Evolutionary conservation across 1,140 invertebrate genomes (phyloP).

Genomic region (Drosophila nigromelanica): DNA sequence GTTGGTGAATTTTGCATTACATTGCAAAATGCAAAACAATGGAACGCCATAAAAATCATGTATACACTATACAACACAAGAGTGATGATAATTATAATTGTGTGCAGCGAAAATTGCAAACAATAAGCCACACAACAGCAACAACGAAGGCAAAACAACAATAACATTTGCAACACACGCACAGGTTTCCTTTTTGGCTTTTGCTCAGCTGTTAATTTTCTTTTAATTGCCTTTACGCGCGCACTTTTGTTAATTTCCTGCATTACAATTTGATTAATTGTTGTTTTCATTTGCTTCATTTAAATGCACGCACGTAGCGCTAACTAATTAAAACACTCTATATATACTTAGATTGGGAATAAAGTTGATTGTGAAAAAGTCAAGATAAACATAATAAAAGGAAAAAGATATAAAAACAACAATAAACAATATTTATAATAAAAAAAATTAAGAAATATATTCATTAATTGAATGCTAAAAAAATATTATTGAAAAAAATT

Average conservation of each 20-base stretch:
- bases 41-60: slow-evolving; percentile 39
- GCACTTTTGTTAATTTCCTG: slow-evolving; percentile 46
- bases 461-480: too few species aligned
- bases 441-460: background rate
- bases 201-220: slow-evolving; percentile 43
- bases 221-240: slow-evolving; percentile 40
- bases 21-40: slow-evolving; percentile 52
- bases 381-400: background rate
- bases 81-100: slow-evolving; percentile 42
- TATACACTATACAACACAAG: slow-evolving; percentile 22
- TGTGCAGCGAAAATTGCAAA: slow-evolving; percentile 40
- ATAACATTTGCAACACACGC: background rate
- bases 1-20: slow-evolving; percentile 37
- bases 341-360: background rate
- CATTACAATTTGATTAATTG: slow-evolving; percentile 41
- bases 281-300: slow-evolving; percentile 24
- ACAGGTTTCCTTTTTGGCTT: slow-evolving; percentile 34
- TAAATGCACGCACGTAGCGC: slow-evolving; percentile 36
- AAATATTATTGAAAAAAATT: too few species aligned
- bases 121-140: slow-evolving; percentile 20
- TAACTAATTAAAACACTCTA: slow-evolving; percentile 23
- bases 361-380: background rate
- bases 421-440: background rate
- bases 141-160: background rate
- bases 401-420: background rate